Evolutionary conservation across 2,797 vertebrate species (phyloP).

Genomic region (Acridotheres tristis): DNA sequence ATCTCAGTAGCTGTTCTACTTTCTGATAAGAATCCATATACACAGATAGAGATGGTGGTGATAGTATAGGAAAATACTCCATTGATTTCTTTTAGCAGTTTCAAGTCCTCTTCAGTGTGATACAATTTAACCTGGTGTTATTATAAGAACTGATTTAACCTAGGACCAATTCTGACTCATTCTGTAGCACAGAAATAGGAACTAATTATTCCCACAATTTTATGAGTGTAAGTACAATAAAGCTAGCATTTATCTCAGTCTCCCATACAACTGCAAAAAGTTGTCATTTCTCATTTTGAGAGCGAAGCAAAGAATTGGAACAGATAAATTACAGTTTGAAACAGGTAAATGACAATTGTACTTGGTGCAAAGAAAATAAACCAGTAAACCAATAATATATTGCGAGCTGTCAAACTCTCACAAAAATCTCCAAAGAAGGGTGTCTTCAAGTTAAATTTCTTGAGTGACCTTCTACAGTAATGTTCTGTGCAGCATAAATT

Average conservation of each 20-base stretch:
- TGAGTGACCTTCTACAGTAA: neutral
- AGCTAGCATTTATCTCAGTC: neutral
- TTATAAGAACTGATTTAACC: neutral
- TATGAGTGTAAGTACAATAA: neutral
- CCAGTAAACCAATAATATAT: neutral
- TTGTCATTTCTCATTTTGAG: neutral
- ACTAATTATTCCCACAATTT: neutral
- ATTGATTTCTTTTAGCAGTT: neutral
- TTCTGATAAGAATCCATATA: neutral
- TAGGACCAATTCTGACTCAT: neutral
- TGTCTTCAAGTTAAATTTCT: neutral
- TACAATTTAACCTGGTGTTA: neutral
- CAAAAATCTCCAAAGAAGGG: neutral
- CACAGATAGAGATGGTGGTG: neutral
- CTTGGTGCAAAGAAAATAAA: neutral
- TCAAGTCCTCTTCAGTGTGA: neutral
- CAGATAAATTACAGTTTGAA: neutral
- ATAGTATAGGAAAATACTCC: neutral
- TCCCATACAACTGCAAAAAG: neutral
- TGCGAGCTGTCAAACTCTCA: neutral
- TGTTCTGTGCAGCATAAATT: neutral
- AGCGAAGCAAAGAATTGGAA: neutral
- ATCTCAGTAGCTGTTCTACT: neutral
- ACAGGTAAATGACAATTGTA: neutral
- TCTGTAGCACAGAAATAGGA: neutral